Conservation (phyloP, 2,113 vertebrate genomes). For the Megaceryle torquata region DNA sequence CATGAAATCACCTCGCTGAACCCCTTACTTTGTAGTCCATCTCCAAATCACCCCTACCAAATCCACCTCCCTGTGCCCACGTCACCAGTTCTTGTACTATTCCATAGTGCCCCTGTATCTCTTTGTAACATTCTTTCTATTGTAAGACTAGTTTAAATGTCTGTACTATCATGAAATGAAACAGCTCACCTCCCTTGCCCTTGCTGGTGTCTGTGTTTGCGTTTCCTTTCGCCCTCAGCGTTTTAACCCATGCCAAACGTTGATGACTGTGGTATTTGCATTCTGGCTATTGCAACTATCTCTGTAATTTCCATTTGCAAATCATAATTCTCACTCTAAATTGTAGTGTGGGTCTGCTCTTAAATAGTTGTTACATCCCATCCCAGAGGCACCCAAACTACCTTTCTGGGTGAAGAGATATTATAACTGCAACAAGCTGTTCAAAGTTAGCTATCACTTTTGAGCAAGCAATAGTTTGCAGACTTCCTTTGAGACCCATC, state of each 20-base stretch:
- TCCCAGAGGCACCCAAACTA: background rate
- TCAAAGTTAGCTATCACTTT: background rate
- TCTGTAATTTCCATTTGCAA: slow-evolving; percentile 45
- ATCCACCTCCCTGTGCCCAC: background rate
- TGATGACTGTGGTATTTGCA: background rate
- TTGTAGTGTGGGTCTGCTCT: background rate
- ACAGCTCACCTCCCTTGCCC: background rate
- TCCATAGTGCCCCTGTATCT: background rate
- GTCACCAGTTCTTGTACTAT: background rate
- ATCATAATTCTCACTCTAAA: background rate
- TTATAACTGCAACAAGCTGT: background rate
- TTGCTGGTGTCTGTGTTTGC: background rate
- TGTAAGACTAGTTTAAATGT: background rate
- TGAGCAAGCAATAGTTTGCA: background rate
- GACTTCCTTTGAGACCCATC: background rate
- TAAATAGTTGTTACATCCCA: background rate
- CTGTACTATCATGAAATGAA: background rate
- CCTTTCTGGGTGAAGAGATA: background rate
- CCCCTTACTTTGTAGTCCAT: background rate
- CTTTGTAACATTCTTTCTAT: background rate
- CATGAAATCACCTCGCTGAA: background rate
- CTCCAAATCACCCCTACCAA: background rate
- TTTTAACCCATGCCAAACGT: background rate
- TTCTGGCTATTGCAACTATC: background rate
- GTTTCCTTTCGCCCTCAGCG: background rate